Base-by-base conservation (phyloP, 2,888 invertebrate species). In the Hofmannophila pseudospretella region DNA sequence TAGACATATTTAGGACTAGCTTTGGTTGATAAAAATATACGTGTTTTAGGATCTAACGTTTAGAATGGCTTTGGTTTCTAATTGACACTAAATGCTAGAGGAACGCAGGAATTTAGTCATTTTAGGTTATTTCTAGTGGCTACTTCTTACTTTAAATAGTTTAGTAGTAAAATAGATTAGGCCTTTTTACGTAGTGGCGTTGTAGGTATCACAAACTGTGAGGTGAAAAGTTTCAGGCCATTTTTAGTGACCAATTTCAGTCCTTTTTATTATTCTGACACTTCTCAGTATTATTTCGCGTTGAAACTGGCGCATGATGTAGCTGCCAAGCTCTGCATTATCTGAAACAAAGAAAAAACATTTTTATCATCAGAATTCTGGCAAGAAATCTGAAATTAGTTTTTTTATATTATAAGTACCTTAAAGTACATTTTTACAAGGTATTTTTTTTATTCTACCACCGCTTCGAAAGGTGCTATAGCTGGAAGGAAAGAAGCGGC, bases 1-100 rank as follows among this genome's bases (percentile, higher is more conserved):
- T 84, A 43, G 88, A 76, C 87, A 88, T 88, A 54, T 69, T 79
- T n/a, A n/a, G n/a, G 40, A 53, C 74, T 79, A 79, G 49, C 84
- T 85, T 84, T 85, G 85, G 85, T 78, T 68, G 42, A 54, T 55
- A 67, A 23, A 23, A 65, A 53, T 42, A 48, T 38, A 30, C 4
- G 2, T 11, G 5, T 54, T 51, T 48, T 48, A 49, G 23, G 11
- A 11, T 46, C 47, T 47, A n/a, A n/a, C 42, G 51, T 45, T 39
- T 42, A 36, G 44, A 45, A 51, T 51, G 49, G 49, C 71, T 81
- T 82, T 84, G 82, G 81, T 75, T 62, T 46, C 65, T 73, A 77
- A 80, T 76, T 76, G 75, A 78, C 73, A 53, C 62, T 73, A 73
- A 48, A 12, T 25, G 44, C 73, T 81, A 79, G 49, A 84, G 85